Percentiles rank a stretch among this genome's conserved stretches.
phyloP scores from a whole-genome alignment of 92 coral and sea anemone genomes.

The Galaxea fascicularis region DNA sequence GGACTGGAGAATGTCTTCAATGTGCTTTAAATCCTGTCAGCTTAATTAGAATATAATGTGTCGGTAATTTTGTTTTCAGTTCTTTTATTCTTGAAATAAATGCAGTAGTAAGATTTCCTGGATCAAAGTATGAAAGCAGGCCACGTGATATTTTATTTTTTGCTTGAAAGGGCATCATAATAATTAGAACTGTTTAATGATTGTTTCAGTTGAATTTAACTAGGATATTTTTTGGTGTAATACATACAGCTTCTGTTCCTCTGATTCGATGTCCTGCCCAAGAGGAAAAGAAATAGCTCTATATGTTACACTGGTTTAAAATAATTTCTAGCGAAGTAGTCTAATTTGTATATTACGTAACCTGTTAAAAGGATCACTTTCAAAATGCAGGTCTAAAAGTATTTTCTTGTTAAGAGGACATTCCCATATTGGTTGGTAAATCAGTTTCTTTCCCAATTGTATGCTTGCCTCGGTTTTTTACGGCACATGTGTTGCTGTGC shows the following conservation, averaged over 20 bases:
- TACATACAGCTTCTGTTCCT: not conserved
- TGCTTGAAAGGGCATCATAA: not conserved
- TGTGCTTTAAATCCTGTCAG: not conserved
- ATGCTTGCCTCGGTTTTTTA: not conserved
- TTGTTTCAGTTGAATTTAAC: constrained; percentile 13
- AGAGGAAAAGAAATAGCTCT: not conserved
- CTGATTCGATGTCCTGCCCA: not conserved
- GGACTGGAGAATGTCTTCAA: not conserved
- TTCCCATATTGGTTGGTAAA: not conserved
- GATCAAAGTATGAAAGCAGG: not conserved
- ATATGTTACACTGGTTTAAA: constrained; percentile 1
- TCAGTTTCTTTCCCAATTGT: not conserved
- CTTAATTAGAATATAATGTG: constrained; percentile 23
- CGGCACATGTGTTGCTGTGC: constrained; percentile 6
- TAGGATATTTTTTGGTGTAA: not conserved
- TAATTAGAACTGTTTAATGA: not conserved
- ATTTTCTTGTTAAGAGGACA: constrained; percentile 2
- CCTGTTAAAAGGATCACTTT: not conserved
- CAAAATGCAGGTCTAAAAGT: not conserved
- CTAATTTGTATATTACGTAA: constrained; percentile 13
- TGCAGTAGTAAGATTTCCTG: not conserved
- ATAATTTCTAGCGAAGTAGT: not conserved
- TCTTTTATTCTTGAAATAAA: not conserved
- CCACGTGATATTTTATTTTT: not conserved
- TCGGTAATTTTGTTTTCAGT: not conserved